Evolutionary conservation across 2,888 invertebrate genomes (phyloP), one percentile per base, ranked within the genome.

Genomic region (Bombyx huttoni): DNA sequence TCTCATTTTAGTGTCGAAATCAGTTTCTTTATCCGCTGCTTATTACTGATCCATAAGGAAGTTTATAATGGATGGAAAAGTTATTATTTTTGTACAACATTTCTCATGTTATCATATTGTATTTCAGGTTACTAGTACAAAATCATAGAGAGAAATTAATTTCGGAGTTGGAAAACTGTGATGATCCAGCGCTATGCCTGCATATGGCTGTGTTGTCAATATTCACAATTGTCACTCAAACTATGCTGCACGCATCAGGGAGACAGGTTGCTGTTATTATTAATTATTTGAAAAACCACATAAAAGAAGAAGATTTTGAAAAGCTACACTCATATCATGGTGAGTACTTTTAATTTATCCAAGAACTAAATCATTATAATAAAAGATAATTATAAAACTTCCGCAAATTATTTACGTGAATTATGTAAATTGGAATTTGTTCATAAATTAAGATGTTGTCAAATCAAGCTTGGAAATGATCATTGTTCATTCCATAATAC

Each of bases 191-290:
- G 0, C 75, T 96, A 45, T 90, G 92, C 51, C 81, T 98, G 48
- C 96, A 97, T 77, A 83, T 97, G 52, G 91, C 93, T 0, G 91
- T 91, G 0, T 85, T 96, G 56, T 90, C 96, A 47, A 90, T 98
- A 52, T 97, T 96, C 70, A 95, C 95, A 51, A 91, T 92, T 9
- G 89, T 92, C 3, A 95, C 95, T 0, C 94, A 96, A 64, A 92
- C 90, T 62, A 94, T 97, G 89, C 72, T 98, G 34, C 96, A 98
- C 78, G 97, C 97, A 12, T 98, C 98, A 34, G 99, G 99, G 0
- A 93, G 96, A 74, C 97, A 97, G 83, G 96, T 99, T 10, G 93
- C 96, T 0, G 89, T 92, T 13, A 91, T 98, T 60, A 89, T 98
- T 49, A 72, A 89, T 0, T 94, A 91, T 74, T 89, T 98, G 51